phyloP scores from a whole-genome alignment of 2,888 invertebrate species.

The Ommatoiulus sabulosus region DNA sequence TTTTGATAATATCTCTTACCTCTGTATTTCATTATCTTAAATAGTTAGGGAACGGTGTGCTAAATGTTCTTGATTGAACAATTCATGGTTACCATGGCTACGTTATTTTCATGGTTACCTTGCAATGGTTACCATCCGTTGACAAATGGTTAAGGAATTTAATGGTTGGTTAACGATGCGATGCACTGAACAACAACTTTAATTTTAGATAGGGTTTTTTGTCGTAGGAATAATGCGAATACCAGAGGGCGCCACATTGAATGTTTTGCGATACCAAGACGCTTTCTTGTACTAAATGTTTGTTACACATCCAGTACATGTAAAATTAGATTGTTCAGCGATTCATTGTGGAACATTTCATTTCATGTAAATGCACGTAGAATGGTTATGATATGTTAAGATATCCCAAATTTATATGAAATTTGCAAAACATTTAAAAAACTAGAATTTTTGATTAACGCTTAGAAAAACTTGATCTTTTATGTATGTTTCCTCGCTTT shows the following conservation, averaged over 20 bases:
- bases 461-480: neutral
- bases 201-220: neutral
- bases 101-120: neutral
- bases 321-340: neutral
- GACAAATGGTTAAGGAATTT: too few relatives aligned
- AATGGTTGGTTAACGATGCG: neutral
- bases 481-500: neutral
- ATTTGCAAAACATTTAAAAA: neutral
- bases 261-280: neutral
- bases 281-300: too few relatives aligned
- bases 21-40: neutral
- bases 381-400: neutral
- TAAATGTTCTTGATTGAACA: too few relatives aligned
- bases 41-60: neutral
- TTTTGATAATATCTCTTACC: neutral
- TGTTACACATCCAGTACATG: neutral
- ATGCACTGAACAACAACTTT: constrained; percentile 8
- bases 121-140: neutral
- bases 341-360: neutral
- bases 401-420: neutral
- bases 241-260: neutral
- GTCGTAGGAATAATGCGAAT: neutral
- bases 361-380: neutral
- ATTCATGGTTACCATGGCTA: too few relatives aligned
- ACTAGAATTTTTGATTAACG: neutral